Conservation (phyloP, 2,113 vertebrate genomes). For the Colinus virginianus region DNA sequence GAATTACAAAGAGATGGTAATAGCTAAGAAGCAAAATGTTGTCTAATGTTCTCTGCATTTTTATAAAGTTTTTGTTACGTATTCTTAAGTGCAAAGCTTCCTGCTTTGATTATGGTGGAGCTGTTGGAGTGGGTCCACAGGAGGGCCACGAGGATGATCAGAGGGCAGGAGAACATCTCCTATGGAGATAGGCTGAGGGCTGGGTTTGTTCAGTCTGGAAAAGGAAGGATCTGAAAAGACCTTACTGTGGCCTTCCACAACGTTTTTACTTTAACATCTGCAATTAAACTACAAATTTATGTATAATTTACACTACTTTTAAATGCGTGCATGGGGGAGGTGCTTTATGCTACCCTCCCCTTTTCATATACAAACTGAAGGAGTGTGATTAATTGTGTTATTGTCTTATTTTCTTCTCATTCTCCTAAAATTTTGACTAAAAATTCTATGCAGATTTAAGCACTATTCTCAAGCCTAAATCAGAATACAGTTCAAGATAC, state of each 20-base stretch:
- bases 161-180: too few relatives aligned
- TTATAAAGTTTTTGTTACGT: neutral
- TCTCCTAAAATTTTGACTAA: neutral
- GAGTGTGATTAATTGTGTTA: neutral
- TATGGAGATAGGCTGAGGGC: too few relatives aligned
- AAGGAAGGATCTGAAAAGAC: too few relatives aligned
- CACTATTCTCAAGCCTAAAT: neutral
- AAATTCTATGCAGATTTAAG: neutral
- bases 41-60: neutral
- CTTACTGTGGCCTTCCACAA: too few relatives aligned
- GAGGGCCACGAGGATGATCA: too few relatives aligned
- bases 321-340: neutral
- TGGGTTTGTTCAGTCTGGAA: too few relatives aligned
- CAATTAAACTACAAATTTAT: neutral
- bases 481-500: neutral
- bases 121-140: too few relatives aligned
- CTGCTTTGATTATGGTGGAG: neutral
- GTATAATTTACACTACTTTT: neutral
- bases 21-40: neutral
- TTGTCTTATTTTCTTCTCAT: neutral
- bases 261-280: neutral
- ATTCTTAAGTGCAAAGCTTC: neutral
- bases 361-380: neutral
- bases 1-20: neutral
- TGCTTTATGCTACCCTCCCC: rapidly evolving